Evolutionary conservation across 2,797 vertebrate species (phyloP).

Genomic region (Leucoraja ocellata): DNA sequence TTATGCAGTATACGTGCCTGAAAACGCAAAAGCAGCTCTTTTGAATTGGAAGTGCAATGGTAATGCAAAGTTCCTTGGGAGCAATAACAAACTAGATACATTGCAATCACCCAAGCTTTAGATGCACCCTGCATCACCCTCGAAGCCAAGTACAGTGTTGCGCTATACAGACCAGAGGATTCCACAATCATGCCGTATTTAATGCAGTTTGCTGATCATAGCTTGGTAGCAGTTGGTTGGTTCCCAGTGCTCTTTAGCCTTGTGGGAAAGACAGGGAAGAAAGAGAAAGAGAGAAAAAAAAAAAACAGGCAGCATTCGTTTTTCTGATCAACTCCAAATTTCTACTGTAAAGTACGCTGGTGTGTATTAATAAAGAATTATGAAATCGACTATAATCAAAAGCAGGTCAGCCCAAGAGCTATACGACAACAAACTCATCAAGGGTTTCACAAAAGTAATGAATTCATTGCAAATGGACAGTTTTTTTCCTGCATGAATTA

Average conservation of each 20-base stretch:
- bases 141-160: background rate
- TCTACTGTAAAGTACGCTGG: background rate
- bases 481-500: background rate
- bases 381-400: background rate
- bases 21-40: background rate
- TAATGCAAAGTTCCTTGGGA: background rate
- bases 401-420: background rate
- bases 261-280: background rate
- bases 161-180: background rate
- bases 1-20: background rate
- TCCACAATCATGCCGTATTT: background rate
- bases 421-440: background rate
- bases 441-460: background rate
- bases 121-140: background rate
- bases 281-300: background rate
- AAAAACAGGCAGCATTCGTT: background rate
- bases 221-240: background rate
- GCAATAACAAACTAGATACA: background rate
- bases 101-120: background rate
- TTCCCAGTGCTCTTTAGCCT: background rate
- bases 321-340: background rate
- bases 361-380: background rate
- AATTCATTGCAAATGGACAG: background rate
- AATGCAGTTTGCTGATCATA: constrained; percentile 3
- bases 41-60: background rate